Base-by-base conservation (phyloP, 2,797 vertebrate genomes). In the Dicrostonyx torquatus region DNA sequence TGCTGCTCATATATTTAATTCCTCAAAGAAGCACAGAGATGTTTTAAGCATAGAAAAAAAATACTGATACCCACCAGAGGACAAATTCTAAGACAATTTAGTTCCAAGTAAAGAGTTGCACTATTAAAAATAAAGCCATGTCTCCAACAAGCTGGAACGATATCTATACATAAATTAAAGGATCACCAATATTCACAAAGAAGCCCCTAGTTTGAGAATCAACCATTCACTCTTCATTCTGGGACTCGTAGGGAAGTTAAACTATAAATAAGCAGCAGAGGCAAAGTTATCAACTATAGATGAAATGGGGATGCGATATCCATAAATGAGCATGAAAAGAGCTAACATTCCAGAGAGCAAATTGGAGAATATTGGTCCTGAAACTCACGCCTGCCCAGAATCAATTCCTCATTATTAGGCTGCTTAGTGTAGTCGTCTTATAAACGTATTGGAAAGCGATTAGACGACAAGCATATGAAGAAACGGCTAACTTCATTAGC, bases 401-500 rank as follows among this genome's bases (percentile, higher is more conserved):
- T 93, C 68, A 88, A 70, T 82, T 91, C 75, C 17, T 90, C 17
- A 48, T 11, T 75, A 40, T 90, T 82, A 89, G 53, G 11, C 14
- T 60, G 13, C 62, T 79, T 66, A 72, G 58, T 68, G 43, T 6
- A 90, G 34, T 66, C 79, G 50, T 87, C 37, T 40, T 87, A 77
- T 17, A 89, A 94, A 92, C 1, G 1, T 72, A n/a, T 45, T 24
- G 3, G 37, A 87, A 80, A 95, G 10, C 5, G 15, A 80, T 86
- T 92, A 93, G 78, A 72, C n/a, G 64, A 40, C 4, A 92, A 64
- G 48, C n/a, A 40, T 48, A 75, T 72, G 45, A 83, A 86, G 40
- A 78, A 60, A 84, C 78, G 89, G 53, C 29, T 93, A 91, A 77
- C 31, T 93, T 89, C 89, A 77, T 89, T 68, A 92, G n/a, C 78